Base-by-base conservation (phyloP, 2,113 vertebrate genomes). In the Muntiacus reevesi region DNA sequence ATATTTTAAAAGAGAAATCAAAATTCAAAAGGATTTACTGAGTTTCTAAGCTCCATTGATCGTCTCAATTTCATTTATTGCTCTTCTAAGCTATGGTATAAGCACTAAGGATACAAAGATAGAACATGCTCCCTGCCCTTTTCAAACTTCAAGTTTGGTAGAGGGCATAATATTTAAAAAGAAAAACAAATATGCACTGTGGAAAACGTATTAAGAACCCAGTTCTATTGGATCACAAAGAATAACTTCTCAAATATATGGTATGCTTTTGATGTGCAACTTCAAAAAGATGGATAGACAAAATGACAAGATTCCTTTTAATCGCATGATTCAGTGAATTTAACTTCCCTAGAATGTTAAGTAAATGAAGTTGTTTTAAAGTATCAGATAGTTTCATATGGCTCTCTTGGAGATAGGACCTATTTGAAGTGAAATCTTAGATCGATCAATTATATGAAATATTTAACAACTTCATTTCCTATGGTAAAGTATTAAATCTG, bases 241-340 rank as follows among this genome's bases (percentile, higher is more conserved):
- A 78, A 67, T 7, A 64, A 30, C 11, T 88, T 90, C n/a, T 88
- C 43, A 94, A 90, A 87, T 2, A 43, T 78, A n/a, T 1, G 33
- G 33, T 11, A 81, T 54, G 3, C 91, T 54, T 62, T 95, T 85
- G 10, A 78, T n/a, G 12, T 85, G 2, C 40, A 94, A 84, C 12
- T 85, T 83, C 27, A 15, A 86, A 81, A 87, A 15, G 14, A 62
- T 15, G 23, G 59, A 13, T 21, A 43, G 1, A 45, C 23, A 40
- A 89, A 88, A 93, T 76, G 52, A 59, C 21, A 33, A 84, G 12
- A 98, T 78, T 57, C 45, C 54, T 93, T 87, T 96, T 64, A 79
- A 84, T 89, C 6, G 0, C 15, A 30, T 27, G 4, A 57, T 30
- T 76, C 64, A 95, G 21, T 87, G 27, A 91, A 88, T 67, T 87